A percentile compares a stretch with the other conserved stretches of the same genome.
Conservation (phyloP, 2,113 vertebrate genomes). For the Paracanthobrama guichenoti region DNA sequence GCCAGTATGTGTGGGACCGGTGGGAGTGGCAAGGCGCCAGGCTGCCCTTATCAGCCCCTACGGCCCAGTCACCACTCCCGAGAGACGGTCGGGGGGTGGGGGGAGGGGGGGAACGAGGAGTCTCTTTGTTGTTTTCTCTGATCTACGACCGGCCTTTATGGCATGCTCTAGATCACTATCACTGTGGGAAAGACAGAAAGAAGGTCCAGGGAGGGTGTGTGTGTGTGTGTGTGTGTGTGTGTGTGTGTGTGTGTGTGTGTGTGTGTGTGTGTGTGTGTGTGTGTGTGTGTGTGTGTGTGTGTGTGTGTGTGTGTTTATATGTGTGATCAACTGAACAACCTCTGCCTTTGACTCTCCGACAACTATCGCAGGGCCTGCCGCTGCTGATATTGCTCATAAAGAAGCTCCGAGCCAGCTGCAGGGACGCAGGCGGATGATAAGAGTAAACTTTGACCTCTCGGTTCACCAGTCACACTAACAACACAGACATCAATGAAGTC, state of each 20-base stretch:
- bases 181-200: conserved; percentile 61
- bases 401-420: conserved; percentile 42
- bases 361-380: conserved; percentile 35
- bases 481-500: conserved; percentile 28
- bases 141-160: conserved; percentile 58
- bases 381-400: conserved; percentile 59
- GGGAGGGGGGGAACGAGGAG: conserved; percentile 40
- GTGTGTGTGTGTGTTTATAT: conserved; percentile 15
- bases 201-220: conserved; percentile 37
- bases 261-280: too few relatives aligned
- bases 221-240: background rate
- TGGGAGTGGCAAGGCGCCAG: conserved; percentile 49
- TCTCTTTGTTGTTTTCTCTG: conserved; percentile 59
- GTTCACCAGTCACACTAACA: conserved; percentile 40
- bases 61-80: conserved; percentile 42
- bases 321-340: conserved; percentile 33
- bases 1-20: conserved; percentile 17
- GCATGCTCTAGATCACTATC: conserved; percentile 61
- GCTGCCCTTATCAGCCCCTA: conserved; percentile 52
- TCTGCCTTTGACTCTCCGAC: conserved; percentile 46
- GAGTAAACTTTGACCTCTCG: conserved; percentile 50
- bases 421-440: conserved; percentile 46
- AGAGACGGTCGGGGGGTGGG: conserved; percentile 10
- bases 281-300: too few relatives aligned
- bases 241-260: too few relatives aligned